Percentiles rank a stretch among this genome's conserved stretches.
These are phyloP conservation scores for Apotomis capreana DNA, from an alignment of 2,888 invertebrate species.

Conservation along the genomic window DNA sequence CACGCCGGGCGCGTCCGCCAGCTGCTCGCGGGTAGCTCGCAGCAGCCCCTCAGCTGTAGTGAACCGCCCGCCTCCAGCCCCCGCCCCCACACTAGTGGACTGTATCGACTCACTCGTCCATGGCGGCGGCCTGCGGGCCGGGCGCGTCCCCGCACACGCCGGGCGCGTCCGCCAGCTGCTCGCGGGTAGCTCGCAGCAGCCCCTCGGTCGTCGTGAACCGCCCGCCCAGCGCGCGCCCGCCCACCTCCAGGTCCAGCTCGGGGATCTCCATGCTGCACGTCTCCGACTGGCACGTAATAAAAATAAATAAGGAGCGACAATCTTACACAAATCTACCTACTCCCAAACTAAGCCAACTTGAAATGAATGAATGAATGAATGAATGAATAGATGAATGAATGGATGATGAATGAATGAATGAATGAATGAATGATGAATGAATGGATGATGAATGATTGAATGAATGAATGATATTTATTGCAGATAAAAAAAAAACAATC, in stretches of 20 bases:
- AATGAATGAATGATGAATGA: no score
- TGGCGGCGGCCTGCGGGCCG: background rate
- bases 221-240: constrained; percentile 93
- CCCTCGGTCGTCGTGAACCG: constrained; percentile 98
- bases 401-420: no score
- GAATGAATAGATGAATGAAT: no score
- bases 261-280: constrained; percentile 84
- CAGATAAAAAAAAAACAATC: no score
- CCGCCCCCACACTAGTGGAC: constrained; percentile 55
- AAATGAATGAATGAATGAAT: no score
- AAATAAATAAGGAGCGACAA: background rate
- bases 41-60: constrained; percentile 95
- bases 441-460: no score
- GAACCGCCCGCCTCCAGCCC: constrained; percentile 94
- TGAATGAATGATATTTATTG: no score
- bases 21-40: constrained; percentile 86
- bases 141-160: constrained; percentile 54
- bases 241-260: constrained; percentile 94
- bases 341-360: no score
- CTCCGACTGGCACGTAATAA: constrained; percentile 62
- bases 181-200: constrained; percentile 86
- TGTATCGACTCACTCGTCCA: background rate
- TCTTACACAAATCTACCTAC: no score
- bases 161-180: constrained; percentile 86
- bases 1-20: constrained; percentile 85